Percentiles rank a stretch among this genome's conserved stretches.
Conservation (phyloP, 2,113 vertebrate species). For the Hiodon alosoides region DNA sequence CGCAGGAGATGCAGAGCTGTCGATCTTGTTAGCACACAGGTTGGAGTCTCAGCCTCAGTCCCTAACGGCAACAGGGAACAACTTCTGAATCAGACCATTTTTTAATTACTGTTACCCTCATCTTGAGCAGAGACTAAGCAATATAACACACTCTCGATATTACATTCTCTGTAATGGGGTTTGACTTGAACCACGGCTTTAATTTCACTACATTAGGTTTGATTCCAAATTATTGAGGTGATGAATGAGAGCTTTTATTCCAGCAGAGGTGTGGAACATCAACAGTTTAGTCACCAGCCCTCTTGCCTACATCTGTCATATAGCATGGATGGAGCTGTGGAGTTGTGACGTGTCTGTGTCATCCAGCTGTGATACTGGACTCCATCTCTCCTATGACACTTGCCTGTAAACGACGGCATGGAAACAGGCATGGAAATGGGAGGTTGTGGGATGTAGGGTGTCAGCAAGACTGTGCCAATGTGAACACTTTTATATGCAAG, state of each 20-base stretch:
- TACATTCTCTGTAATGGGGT: background rate
- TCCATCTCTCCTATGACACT: too few species aligned
- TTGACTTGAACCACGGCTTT: background rate
- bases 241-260: slow-evolving; percentile 14
- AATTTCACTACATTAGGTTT: background rate
- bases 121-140: background rate
- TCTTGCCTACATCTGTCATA: background rate
- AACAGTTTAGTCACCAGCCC: background rate
- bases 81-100: background rate
- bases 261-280: slow-evolving; percentile 4
- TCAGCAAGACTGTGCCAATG: too few species aligned
- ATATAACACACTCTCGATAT: background rate
- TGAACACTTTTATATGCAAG: too few species aligned
- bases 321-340: background rate
- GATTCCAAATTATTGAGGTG: background rate
- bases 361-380: too few species aligned
- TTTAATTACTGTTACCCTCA: background rate
- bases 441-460: too few species aligned
- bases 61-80: too few species aligned
- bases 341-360: background rate
- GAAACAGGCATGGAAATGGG: too few species aligned
- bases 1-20: too few species aligned
- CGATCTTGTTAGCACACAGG: too few species aligned
- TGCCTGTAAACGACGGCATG: too few species aligned
- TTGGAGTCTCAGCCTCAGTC: too few species aligned